phyloP scores from a whole-genome alignment of 2,888 invertebrate species.

The Spilosoma lubricipeda region DNA sequence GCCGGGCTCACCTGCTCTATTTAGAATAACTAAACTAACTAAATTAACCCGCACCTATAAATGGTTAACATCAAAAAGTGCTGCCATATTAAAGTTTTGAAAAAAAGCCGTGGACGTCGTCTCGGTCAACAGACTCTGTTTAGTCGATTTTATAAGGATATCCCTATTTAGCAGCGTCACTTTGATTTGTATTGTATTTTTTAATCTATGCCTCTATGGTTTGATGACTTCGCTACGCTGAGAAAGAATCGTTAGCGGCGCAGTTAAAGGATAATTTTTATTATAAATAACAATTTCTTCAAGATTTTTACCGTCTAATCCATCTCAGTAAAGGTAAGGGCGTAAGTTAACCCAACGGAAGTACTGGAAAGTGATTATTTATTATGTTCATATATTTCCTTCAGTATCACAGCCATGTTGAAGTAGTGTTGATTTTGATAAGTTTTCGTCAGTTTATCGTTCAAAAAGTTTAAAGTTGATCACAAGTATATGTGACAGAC shows the following conservation, averaged over 20 bases:
- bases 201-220: slow-evolving; percentile 50
- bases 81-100: too few species aligned
- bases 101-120: too few species aligned
- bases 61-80: too few species aligned
- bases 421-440: slow-evolving; percentile 85
- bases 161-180: slow-evolving; percentile 25
- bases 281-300: slow-evolving; percentile 72
- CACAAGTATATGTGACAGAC: slow-evolving; percentile 86
- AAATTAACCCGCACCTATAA: too few species aligned
- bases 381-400: slow-evolving; percentile 85
- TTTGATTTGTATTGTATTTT: slow-evolving; percentile 34
- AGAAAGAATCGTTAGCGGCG: slow-evolving; percentile 76
- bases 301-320: slow-evolving; percentile 81
- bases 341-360: slow-evolving; percentile 83
- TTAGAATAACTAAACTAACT: too few species aligned
- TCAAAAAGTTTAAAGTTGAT: slow-evolving; percentile 80
- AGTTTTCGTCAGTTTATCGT: slow-evolving; percentile 83
- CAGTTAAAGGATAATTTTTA: slow-evolving; percentile 73
- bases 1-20: too few species aligned
- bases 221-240: slow-evolving; percentile 73
- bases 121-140: background rate
- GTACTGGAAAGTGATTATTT: slow-evolving; percentile 85
- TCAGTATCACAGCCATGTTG: slow-evolving; percentile 86
- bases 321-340: slow-evolving; percentile 86
- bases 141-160: background rate